Base-by-base conservation (phyloP, 1,140 invertebrate species). In the Bombus waltoni region DNA sequence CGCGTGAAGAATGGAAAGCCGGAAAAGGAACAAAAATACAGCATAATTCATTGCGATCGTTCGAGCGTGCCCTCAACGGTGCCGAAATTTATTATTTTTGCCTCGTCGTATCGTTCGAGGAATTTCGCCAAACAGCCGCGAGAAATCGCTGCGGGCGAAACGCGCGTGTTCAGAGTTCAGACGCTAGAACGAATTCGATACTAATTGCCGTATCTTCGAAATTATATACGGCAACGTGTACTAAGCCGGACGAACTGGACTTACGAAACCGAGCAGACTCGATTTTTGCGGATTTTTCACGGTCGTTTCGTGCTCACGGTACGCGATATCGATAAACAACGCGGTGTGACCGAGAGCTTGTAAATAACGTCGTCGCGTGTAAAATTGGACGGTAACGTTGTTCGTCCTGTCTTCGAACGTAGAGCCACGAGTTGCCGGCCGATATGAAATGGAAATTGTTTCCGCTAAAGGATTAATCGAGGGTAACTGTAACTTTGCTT, bases 71-170 rank as follows among this genome's bases (percentile, higher is more conserved):
- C 44, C 42, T 53, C 28, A 18, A 35, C n/a, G 57, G 25, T 57
- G n/a, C 8, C 47, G 32, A 75, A 25, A 32, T 32, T 32, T 32
- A 75, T 75, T 75, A 75, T 75, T 75, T 57, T 57, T 75, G 47
- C 32, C 28, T 57, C 38, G 57, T 57, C 32, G 44, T 32, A 2
- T 74, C 44, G 73, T 35, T 35, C 35, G 57, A 74, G 35, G 44
- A 74, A 71, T 71, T 71, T 28, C 22, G 32, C 22, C 5, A 10
- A 72, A 11, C 71, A 10, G 10, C 28, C 25, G 11, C 18, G 18
- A 18, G 18, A 40, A 32, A 32, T 32, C 32, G 32, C 32, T 32
- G 32, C 32, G 32, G 32, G 32, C 32, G 18, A 40, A 22, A 9
- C 18, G 32, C 2, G 68, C 38, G 68, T n/a, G 25, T 47, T 28